phyloP scores from a whole-genome alignment of 2,797 vertebrate genomes.

The Chiropotes sagulatus region DNA sequence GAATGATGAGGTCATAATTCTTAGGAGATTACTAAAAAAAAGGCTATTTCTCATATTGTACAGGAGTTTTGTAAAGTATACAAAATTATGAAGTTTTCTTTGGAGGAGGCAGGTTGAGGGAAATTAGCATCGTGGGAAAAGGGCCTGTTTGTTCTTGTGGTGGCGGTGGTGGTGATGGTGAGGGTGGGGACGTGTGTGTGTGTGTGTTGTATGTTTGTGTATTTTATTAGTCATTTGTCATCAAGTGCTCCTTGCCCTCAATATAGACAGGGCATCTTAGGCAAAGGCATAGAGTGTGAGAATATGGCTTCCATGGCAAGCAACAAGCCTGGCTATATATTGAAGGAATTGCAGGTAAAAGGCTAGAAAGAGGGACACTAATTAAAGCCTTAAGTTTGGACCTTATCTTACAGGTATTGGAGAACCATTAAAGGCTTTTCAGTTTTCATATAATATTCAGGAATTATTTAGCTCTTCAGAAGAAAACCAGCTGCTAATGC shows the following conservation, averaged over 20 bases:
- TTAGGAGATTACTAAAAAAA: background rate
- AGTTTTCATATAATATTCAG: background rate
- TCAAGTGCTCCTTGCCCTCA: slow-evolving; percentile 39
- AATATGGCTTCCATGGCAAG: background rate
- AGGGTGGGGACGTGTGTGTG: background rate
- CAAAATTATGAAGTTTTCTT: slow-evolving; percentile 29
- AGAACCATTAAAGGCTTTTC: background rate
- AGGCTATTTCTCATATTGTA: background rate
- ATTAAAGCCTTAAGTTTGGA: background rate
- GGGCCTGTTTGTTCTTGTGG: background rate
- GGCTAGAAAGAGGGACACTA: background rate
- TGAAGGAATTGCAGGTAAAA: background rate
- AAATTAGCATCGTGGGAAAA: background rate
- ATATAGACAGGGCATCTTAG: background rate
- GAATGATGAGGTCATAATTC: slow-evolving; percentile 46
- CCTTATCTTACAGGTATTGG: background rate
- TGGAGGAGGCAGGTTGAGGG: background rate
- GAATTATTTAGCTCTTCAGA: background rate
- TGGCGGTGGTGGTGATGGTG: background rate
- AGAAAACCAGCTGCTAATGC: background rate
- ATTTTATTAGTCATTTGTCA: slow-evolving; percentile 65
- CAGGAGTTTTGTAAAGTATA: background rate
- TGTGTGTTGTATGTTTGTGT: background rate
- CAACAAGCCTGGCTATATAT: background rate
- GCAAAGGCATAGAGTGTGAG: background rate